Conservation (phyloP, 2,797 vertebrate species). For the Semaprochilodus insignis region DNA sequence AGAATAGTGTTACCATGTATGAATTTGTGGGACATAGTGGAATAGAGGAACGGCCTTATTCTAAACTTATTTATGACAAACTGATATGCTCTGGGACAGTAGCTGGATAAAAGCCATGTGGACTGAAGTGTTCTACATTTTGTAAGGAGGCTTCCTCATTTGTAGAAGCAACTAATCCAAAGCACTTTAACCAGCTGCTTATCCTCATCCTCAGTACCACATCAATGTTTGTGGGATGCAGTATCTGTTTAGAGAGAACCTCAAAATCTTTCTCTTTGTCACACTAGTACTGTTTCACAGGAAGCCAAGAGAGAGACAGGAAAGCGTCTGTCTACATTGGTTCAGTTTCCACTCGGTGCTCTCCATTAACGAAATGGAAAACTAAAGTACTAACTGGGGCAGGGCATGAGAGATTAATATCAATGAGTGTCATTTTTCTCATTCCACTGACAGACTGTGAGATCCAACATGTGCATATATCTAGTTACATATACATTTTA, state of each 20-base stretch:
- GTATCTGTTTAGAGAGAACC: conserved; percentile 37
- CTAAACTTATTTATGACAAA: not conserved
- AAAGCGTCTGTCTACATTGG: conserved; percentile 43
- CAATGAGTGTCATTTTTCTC: conserved; percentile 24
- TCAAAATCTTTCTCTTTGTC: conserved; percentile 43
- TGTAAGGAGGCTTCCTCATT: not conserved
- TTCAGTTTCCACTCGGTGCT: conserved; percentile 55
- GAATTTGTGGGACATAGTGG: not conserved
- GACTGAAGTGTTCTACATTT: not conserved
- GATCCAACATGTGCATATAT: not conserved
- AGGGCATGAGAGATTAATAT: conserved; percentile 52
- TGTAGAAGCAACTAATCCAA: not conserved
- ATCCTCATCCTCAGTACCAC: not conserved
- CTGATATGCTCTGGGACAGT: not conserved
- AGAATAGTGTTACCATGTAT: not conserved
- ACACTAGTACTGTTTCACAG: conserved; percentile 48
- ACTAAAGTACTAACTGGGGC: conserved; percentile 49
- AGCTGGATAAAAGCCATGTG: too few relatives aligned
- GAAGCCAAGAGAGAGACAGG: conserved; percentile 49
- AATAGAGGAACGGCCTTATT: not conserved
- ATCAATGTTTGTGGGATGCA: conserved; percentile 35
- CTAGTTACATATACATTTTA: not conserved
- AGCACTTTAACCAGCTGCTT: not conserved
- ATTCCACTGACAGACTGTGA: conserved; percentile 10
- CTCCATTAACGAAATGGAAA: conserved; percentile 58